Evolutionary conservation across 1,140 invertebrate species (phyloP), one percentile per base, ranked within the genome.

Genomic region (Sinella curviseta): DNA sequence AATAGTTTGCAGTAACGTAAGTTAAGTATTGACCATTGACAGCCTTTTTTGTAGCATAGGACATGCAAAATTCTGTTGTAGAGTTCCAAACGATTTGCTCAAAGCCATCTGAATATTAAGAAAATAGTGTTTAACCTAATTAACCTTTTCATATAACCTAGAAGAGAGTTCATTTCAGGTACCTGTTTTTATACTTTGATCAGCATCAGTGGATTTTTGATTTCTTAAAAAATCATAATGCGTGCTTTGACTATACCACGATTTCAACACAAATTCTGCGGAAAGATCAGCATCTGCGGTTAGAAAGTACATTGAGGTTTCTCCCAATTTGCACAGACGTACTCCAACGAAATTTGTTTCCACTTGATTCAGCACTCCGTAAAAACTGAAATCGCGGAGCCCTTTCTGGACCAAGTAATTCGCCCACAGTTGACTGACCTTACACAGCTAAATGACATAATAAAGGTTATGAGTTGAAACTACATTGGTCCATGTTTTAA

Each of bases 11-110:
- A 54, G 48, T 55, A 14, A 79, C 78, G 35, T 55, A 82, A 1
- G 74, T 79, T 28, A 82, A 14, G 55, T 36, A 70, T 54, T 60
- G 55, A 4, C 76, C 76, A 24, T 79, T 82, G 0, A 30, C 26
- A 16, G 76, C 8, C 14, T 57, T n/a, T 1, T 39, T 8, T 12
- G 28, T 33, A 28, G 81, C 76, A 8, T 24, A 54, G 0, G 78
- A 75, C 4, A 76, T 76, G 26, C 81, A 78, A 24, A 82, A 74
- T 54, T 77, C 39, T 28, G 16, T 31, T 1, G 78, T 79, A 8
- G 78, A 74, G 24, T 79, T 79, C 81, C 81, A 82, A 36, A 82
- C 65, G 0, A 82, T 4, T 70, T 79, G 81, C 1, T 74, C 70
- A 17, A 82, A 75, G 35, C 78, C 74, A 35, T 77, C 77, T 77